phyloP scores from a whole-genome alignment of 1,140 invertebrate species.

The Dreissena rostriformis region DNA sequence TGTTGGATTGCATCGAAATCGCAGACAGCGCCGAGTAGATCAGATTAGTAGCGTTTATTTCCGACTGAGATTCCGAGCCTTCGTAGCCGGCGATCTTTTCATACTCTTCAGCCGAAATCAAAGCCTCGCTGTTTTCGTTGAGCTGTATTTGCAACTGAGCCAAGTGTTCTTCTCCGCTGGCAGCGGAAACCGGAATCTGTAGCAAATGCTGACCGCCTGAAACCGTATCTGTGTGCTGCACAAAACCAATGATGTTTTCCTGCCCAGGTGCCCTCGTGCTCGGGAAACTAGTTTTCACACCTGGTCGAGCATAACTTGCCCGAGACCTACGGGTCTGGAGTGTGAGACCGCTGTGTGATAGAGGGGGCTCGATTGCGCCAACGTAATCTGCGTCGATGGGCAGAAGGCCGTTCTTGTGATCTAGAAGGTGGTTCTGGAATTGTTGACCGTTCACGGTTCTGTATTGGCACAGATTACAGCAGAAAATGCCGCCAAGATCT shows the following conservation, averaged over 20 bases:
- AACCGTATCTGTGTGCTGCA: background rate
- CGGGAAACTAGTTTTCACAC: background rate
- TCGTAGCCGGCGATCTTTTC: conserved; percentile 67
- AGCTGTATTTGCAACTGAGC: conserved; percentile 65
- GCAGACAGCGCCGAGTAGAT: conserved; percentile 84
- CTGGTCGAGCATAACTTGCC: background rate
- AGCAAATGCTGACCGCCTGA: background rate
- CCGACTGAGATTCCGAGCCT: conserved; percentile 81
- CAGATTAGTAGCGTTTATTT: conserved; percentile 83
- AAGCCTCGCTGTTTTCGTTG: conserved; percentile 55
- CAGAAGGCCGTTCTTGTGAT: conserved; percentile 84
- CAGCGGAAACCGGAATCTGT: background rate
- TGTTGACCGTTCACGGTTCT: conserved; percentile 85
- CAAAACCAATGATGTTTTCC: background rate
- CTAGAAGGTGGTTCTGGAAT: conserved; percentile 83
- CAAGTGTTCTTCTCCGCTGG: conserved; percentile 33
- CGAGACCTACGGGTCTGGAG: background rate
- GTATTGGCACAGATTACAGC: conserved; percentile 84
- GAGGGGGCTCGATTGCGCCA: background rate
- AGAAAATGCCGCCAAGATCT: conserved; percentile 82
- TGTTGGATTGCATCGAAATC: conserved; percentile 64
- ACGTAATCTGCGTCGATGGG: conserved; percentile 17
- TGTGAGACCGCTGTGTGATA: background rate
- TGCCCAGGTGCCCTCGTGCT: background rate
- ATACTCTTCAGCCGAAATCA: conserved; percentile 67